These are phyloP conservation scores for Lithobates pipiens DNA, from an alignment of 2,797 vertebrate species.

Conservation along the genomic window DNA sequence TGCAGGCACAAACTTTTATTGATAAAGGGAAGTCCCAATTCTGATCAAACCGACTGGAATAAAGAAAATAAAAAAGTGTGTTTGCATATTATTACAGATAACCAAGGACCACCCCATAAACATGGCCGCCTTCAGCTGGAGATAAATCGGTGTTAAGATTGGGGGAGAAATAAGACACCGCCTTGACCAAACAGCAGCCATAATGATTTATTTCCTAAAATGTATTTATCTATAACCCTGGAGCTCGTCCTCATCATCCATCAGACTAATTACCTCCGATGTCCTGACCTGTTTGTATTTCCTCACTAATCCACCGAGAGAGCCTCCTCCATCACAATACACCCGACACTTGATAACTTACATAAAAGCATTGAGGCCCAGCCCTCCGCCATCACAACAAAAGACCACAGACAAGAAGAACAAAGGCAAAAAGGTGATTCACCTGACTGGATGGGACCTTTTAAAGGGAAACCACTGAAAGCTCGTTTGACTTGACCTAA, in stretches of 20 bases:
- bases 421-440: slow-evolving; percentile 13
- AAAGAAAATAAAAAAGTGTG: too few relatives aligned
- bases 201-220: neutral
- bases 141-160: neutral
- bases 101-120: too few relatives aligned
- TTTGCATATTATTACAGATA: too few relatives aligned
- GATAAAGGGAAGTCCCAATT: too few relatives aligned
- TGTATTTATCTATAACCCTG: neutral
- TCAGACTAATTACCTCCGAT: slow-evolving; percentile 11
- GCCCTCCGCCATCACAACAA: slow-evolving; percentile 18
- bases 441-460: neutral
- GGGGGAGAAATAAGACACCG: neutral
- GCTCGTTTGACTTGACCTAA: neutral
- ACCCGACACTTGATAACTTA: slow-evolving; percentile 40
- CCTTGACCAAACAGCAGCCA: slow-evolving; percentile 19
- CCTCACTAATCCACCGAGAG: slow-evolving; percentile 31
- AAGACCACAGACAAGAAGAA: slow-evolving; percentile 14
- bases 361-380: neutral
- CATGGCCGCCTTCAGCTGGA: too few relatives aligned
- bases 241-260: neutral
- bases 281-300: slow-evolving; percentile 46
- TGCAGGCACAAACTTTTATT: too few relatives aligned
- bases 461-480: neutral
- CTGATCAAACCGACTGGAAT: too few relatives aligned
- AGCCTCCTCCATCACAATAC: slow-evolving; percentile 44